Base-by-base conservation (phyloP, 2,797 vertebrate species). In the Heliangelus exortis region DNA sequence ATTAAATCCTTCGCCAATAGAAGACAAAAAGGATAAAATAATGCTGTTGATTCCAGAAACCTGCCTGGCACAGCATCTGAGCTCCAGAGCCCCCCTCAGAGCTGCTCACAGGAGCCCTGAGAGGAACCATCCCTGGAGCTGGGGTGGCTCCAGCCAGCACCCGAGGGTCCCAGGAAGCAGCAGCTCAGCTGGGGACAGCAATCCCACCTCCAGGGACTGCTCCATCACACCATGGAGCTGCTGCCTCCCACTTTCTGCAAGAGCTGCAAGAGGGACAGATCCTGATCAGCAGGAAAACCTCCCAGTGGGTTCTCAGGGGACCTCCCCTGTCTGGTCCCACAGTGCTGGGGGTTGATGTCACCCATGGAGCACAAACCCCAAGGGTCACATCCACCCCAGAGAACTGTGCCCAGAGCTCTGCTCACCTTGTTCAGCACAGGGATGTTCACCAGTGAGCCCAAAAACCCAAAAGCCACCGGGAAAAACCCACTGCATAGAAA, bases 381-480 rank as follows among this genome's bases (percentile, higher is more conserved):
- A 20, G 43, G 54, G 29, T 14, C 22, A 8, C 31, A n/a, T 8
- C 59, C 23, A 20, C 18, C 43, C 1, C 0, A 19, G 36, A 14
- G 12, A 51, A 50, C 39, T 3, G 4, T 76, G 65, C 74, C 31
- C 65, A 34, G 77, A 0, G 1, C 51, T 51, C 68, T 28, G 63
- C 98, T 98, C 96, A 99, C 99, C 96, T 76, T 83, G 68, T 89
- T 97, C 86, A 99, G 97, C 91, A 98, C 88, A 2, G 98, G 98
- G 81, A 98, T 97, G 91, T 98, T 98, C 11, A 92, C 80, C 63
- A 97, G n/a, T 0, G 97, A 97, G 73, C 98, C 96, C 80, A 99
- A 89, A 91, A 99, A 99, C 74, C 98, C 98, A 28, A 98, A 97
- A 31, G 75, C 98, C 87, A 98, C 95, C 0, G 99, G 98, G 72